Evolutionary conservation across 2,113 vertebrate genomes (phyloP), one percentile per base, ranked within the genome.

Genomic region (Craseonycteris thonglongyai): DNA sequence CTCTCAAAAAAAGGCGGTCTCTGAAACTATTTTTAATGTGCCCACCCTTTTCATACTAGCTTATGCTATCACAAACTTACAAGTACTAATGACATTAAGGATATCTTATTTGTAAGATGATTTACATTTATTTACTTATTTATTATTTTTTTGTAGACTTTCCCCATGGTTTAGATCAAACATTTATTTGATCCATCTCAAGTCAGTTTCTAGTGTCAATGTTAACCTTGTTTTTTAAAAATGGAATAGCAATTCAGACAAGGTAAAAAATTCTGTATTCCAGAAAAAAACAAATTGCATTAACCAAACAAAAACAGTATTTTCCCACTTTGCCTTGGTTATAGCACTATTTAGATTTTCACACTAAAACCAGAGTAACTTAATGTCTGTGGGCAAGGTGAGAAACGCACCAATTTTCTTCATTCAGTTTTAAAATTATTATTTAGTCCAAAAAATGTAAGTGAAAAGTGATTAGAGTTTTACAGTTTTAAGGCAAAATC

Each of bases 61-160:
- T 59, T 86, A 61, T 79, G 1, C 45, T 49, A 58, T 47, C 14
- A 79, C 68, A 2, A 87, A 72, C 14, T 49, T 95, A 15, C 7
- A 81, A 83, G 19, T 74, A 65, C 8, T 81, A 16, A 11, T 81
- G 54, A 61, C 12, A 63, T 33, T 63, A 66, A 74, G 12, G 24
- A 35, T 42, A 76, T 56, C 40, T 38, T 51, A 74, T 68, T 19
- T 65, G 2, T 83, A 74, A 35, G 5, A 19, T 88, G 3, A 59
- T 79, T 74, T 90, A 42, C 9, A 69, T 68, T 59, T 87, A 7
- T n/a, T 47, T 88, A n/a, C n/a, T n/a, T 93, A n/a, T 59, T 88
- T 47, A 61, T 94, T 88, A 78, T 90, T 94, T 94, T 90, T 38
- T 83, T 90, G 83, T 79, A n/a, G 19, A n/a, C 15, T 61, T 51